Conservation (phyloP, 2,797 vertebrate species). For the Mionectes olivaceus region DNA sequence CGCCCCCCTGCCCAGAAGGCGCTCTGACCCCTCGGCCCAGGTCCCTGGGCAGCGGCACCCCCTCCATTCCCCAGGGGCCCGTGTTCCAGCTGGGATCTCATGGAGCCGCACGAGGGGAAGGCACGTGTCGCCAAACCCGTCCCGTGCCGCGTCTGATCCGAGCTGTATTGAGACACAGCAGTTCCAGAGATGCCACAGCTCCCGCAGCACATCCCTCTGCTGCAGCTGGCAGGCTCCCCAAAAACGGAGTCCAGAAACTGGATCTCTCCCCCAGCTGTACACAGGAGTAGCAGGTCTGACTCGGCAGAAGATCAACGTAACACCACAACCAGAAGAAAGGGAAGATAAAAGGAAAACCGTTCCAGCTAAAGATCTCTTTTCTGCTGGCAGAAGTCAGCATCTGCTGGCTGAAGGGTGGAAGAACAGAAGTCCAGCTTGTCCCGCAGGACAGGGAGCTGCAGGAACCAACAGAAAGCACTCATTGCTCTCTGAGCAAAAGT, state of each 20-base stretch:
- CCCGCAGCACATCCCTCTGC: background rate
- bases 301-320: background rate
- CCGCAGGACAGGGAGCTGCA: background rate
- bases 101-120: background rate
- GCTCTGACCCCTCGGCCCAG: too few species aligned
- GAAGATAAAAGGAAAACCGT: background rate
- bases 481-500: background rate
- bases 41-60: background rate
- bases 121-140: background rate
- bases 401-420: background rate
- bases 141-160: background rate
- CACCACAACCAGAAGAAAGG: background rate
- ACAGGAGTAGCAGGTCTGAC: background rate
- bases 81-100: background rate
- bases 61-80: rapidly evolving
- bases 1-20: background rate
- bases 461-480: background rate
- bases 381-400: background rate
- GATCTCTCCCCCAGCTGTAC: background rate
- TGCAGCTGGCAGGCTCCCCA: background rate
- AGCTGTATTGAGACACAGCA: background rate
- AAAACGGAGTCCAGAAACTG: background rate
- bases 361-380: background rate
- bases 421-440: background rate
- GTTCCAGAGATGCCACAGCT: background rate